Base-by-base conservation (phyloP, 2,797 vertebrate genomes). In the Scleropages formosus region DNA sequence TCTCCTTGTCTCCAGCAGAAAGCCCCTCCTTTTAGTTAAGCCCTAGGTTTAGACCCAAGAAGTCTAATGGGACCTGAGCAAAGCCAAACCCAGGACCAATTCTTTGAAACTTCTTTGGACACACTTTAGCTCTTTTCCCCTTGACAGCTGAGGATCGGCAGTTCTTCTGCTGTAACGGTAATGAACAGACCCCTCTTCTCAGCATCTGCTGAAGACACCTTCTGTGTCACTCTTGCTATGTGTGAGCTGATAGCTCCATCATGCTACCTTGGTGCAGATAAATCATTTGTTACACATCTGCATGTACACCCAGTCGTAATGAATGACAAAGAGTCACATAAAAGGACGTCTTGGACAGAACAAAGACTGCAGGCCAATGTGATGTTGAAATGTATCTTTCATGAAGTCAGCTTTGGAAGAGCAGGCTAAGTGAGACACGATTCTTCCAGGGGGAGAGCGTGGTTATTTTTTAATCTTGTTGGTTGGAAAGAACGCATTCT, bases 381-480 rank as follows among this genome's bases (percentile, higher is more conserved):
- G 78, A 74, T 11, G 9, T 86, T 78, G 84, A 83, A 84, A 87
- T 87, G 79, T 80, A 74, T 51, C 58, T 79, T 73, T 88, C 78
- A 82, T 60, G 73, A 68, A 27, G 24, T 83, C 78, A 82, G 74
- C 53, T 22, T 69, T 26, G 80, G 56, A 80, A 58, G 18, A 76
- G 59, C 51, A 63, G 49, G 0, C 62, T 67, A 76, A 79, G 53
- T 77, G 47, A 26, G 74, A 78, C 82, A 62, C 69, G 82, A 81
- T 79, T 86, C 78, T 77, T 82, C 51, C 65, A 74, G 66, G 47
- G 80, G 72, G 80, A 78, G 80, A 79, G 77, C 78, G 70, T 79
- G 74, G 77, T 77, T n/a, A 61, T 70, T 74, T 10, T 59, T 59
- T 73, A 60, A 67, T 77, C 74, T 74, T n/a, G 24, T 68, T 49